A percentile compares a stretch with the other conserved stretches of the same genome.
These are phyloP conservation scores for Cephonodes hylas DNA, from an alignment of 2,888 invertebrate species.

Conservation along the genomic window DNA sequence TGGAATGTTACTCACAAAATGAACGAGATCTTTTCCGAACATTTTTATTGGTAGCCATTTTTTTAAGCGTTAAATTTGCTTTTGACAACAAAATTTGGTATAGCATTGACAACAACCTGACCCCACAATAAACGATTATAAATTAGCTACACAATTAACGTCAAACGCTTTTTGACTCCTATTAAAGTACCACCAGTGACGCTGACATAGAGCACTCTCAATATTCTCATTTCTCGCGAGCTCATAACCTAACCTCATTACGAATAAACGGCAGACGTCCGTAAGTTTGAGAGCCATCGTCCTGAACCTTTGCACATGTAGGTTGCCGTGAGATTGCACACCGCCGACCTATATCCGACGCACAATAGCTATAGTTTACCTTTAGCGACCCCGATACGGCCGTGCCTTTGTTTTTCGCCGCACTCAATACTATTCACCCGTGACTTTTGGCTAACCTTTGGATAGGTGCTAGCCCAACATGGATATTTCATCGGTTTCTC, in stretches of 20 bases:
- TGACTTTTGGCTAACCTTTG: constrained; percentile 3
- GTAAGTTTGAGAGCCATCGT: background rate
- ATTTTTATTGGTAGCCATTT: no score
- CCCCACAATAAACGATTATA: no score
- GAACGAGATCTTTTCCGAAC: no score
- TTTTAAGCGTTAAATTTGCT: no score
- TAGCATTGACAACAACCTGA: no score
- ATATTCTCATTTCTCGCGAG: background rate
- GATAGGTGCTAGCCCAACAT: background rate
- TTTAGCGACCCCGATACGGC: constrained; percentile 24
- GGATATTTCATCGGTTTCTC: background rate
- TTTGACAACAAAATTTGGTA: no score
- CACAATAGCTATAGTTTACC: constrained; percentile 26
- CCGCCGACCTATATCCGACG: constrained; percentile 30
- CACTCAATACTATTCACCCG: constrained; percentile 7
- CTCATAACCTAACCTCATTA: background rate
- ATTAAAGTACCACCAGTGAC: no score
- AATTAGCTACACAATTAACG: no score
- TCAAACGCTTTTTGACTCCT: no score
- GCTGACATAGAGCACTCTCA: no score
- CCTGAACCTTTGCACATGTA: constrained; percentile 3
- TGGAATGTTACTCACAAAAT: no score
- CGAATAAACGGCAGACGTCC: background rate
- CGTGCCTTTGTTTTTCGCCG: constrained; percentile 12
- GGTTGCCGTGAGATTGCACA: constrained; percentile 19